phyloP scores from a whole-genome alignment of 2,113 vertebrate genomes.

The Panthera leo region DNA sequence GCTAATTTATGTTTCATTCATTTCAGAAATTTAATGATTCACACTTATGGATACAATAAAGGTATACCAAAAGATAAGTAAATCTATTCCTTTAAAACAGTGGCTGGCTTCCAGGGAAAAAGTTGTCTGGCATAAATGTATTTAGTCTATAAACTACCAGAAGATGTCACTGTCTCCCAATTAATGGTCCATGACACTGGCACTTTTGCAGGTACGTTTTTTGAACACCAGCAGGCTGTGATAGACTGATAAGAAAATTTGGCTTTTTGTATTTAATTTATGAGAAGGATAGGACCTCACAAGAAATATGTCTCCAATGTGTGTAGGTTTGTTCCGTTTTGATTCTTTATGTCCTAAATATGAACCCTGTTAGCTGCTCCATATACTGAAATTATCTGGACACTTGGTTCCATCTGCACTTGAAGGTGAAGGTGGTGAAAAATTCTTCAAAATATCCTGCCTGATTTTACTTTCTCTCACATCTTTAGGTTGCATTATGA shows the following conservation, averaged over 20 bases:
- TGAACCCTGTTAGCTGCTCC: background rate
- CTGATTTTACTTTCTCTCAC: background rate
- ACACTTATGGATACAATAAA: background rate
- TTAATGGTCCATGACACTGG: background rate
- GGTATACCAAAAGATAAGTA: background rate
- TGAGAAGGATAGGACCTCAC: background rate
- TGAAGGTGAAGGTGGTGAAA: background rate
- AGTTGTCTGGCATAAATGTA: background rate
- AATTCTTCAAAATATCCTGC: background rate
- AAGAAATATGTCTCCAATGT: background rate
- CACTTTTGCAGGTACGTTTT: background rate
- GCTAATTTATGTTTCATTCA: background rate
- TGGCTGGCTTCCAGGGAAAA: background rate
- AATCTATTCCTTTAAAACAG: constrained; percentile 1
- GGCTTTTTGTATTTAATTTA: background rate
- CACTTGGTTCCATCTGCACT: background rate
- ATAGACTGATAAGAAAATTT: background rate
- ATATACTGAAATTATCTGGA: background rate
- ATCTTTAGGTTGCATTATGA: background rate
- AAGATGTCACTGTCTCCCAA: constrained; percentile 83
- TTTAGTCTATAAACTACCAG: constrained; percentile 72
- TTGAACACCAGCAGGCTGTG: background rate
- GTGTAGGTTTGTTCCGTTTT: background rate
- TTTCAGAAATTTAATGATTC: constrained; percentile 25
- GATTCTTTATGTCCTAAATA: background rate